Base-by-base conservation (phyloP, 1,140 invertebrate genomes). In the Globodera ellingtonae region DNA sequence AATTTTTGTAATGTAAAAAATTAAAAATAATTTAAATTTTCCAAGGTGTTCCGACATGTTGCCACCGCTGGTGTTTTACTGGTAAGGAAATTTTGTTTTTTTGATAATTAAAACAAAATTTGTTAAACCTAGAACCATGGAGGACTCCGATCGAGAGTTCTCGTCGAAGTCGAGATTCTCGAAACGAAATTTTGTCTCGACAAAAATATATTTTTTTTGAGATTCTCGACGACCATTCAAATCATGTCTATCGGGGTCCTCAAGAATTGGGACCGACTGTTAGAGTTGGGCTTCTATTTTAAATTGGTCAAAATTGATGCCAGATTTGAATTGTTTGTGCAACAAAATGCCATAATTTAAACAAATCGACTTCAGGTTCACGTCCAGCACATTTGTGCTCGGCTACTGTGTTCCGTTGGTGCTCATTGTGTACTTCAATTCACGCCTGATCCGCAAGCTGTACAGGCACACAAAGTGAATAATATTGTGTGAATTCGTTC, bases 371-470 rank as follows among this genome's bases (percentile, higher is more conserved):
- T 24, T 35, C n/a, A 69, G 46, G 71, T 76, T 81, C 62, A 80
- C 76, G 48, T 82, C 52, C 66, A 74, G 44, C 46, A 89, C 85
- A 13, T 87, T 87, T 72, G 18, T 88, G 46, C 72, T 88, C 24
- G 86, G 86, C 4, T 87, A 87, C 67, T 44, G 84, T 35, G 78
- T 88, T 15, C 85, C 87, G 8, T 75, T 88, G 7, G 72, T 84
- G 35, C 79, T 88, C 21, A 88, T 88, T 59, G 66, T 86, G 15
- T 86, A 79, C 79, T 88, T 88, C 75, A 89, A 89, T 72, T 79
- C 76, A 48, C 78, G 85, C 69, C 80, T 89, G 35, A 86, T 89
- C 52, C 72, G 82, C 47, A 83, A 84, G 56, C 75, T 89, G 18
- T 89, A 87, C 69, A 75, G 75, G 62, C 88, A 89, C 75, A 88